These are phyloP conservation scores for Cacatua alba DNA, from an alignment of 2,113 vertebrate genomes.

Conservation along the genomic window DNA sequence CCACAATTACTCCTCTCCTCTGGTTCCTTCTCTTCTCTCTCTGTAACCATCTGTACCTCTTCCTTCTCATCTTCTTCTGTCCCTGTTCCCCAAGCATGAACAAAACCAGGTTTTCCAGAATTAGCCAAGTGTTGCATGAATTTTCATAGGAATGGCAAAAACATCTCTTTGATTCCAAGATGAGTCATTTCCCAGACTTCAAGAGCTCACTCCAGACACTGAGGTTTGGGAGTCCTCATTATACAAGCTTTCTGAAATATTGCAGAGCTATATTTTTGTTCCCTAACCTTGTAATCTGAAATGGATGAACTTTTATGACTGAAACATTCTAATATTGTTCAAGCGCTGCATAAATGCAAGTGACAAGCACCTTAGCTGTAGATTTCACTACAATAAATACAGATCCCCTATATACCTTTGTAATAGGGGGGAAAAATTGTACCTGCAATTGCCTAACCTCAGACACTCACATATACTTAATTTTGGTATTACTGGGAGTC, in stretches of 20 bases:
- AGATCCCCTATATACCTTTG: neutral
- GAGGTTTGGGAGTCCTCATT: neutral
- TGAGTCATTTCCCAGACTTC: neutral
- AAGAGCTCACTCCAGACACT: neutral
- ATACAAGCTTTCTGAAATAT: neutral
- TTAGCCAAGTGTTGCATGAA: neutral
- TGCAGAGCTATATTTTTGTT: neutral
- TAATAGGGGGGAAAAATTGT: neutral
- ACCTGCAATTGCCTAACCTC: neutral
- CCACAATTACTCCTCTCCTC: neutral
- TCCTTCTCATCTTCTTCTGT: neutral
- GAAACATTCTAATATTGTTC: neutral
- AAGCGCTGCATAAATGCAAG: neutral
- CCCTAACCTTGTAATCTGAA: neutral
- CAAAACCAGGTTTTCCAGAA: neutral
- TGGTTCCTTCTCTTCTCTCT: neutral
- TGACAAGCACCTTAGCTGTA: neutral
- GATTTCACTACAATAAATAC: neutral
- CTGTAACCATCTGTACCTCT: neutral
- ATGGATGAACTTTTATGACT: neutral
- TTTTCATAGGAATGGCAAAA: neutral
- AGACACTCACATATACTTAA: neutral
- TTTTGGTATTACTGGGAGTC: neutral
- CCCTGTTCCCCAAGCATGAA: neutral
- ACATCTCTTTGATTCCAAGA: neutral